Evolutionary conservation across 2,113 vertebrate species (phyloP).

Genomic region (Tichodroma muraria): DNA sequence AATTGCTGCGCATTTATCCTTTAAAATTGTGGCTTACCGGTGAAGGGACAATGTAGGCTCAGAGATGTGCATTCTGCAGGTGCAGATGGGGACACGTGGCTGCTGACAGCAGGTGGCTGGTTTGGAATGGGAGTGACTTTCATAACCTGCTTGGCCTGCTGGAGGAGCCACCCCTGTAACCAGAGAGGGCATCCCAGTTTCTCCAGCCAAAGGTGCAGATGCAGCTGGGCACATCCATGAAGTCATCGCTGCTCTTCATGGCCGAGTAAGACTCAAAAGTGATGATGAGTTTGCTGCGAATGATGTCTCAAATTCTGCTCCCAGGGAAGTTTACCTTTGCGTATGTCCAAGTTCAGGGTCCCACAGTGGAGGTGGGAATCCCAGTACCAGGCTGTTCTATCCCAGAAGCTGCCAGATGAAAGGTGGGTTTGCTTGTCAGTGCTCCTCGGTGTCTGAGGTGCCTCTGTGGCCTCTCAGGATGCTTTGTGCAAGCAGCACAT

Average conservation of each 20-base stretch:
- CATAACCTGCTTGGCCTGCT: not conserved
- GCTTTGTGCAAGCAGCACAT: not conserved
- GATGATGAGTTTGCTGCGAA: not conserved
- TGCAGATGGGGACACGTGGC: rapidly evolving
- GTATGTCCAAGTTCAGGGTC: rapidly evolving
- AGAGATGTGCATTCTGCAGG: not conserved
- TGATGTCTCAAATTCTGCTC: not conserved
- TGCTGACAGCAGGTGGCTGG: not conserved
- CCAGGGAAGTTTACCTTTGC: rapidly evolving
- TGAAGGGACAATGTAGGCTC: not conserved
- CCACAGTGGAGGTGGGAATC: not conserved
- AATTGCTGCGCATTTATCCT: not conserved
- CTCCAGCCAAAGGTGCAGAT: not conserved
- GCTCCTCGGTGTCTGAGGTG: not conserved
- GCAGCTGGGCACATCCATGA: not conserved
- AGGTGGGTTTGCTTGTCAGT: not conserved
- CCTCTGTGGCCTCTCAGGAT: not conserved
- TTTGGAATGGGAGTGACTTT: not conserved
- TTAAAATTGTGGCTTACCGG: not conserved
- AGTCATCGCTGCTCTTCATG: rapidly evolving
- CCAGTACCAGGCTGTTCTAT: not conserved
- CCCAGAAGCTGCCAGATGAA: not conserved
- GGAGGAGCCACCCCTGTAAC: rapidly evolving
- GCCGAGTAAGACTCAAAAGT: rapidly evolving
- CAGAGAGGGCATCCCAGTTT: not conserved